phyloP scores from a whole-genome alignment of 2,888 invertebrate species.

The Tryphoninae sp. region DNA sequence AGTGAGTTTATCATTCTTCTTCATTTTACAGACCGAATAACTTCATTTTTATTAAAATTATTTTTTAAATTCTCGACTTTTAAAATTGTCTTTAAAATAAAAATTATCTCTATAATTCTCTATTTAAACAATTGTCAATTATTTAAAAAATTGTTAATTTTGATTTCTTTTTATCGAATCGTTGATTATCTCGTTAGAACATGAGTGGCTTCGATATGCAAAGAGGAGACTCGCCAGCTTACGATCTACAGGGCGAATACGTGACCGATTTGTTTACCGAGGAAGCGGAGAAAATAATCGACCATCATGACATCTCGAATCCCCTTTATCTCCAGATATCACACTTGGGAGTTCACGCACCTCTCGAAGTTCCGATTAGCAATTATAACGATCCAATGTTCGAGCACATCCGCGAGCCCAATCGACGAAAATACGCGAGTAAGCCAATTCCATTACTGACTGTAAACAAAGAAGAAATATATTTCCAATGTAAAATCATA shows the following conservation, averaged over 20 bases:
- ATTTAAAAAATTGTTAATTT: neutral
- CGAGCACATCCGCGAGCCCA: constrained; percentile 86
- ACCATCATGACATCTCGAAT: constrained; percentile 83
- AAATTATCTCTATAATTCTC: too few relatives aligned
- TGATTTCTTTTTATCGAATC: neutral
- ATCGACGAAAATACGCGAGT: constrained; percentile 90
- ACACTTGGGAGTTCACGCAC: constrained; percentile 92
- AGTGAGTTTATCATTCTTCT: constrained; percentile 62
- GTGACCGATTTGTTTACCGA: constrained; percentile 88
- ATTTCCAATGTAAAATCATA: too few relatives aligned
- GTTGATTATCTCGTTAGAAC: constrained; percentile 69
- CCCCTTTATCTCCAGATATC: constrained; percentile 92
- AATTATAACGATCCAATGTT: constrained; percentile 84
- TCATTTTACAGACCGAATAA: neutral
- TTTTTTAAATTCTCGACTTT: too few relatives aligned
- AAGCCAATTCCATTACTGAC: constrained; percentile 62
- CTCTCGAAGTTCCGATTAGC: constrained; percentile 86
- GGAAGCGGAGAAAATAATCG: constrained; percentile 86
- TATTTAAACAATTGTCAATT: too few relatives aligned
- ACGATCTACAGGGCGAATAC: constrained; percentile 83
- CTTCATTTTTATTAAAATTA: neutral
- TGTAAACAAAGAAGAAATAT: neutral
- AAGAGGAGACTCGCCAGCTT: constrained; percentile 80
- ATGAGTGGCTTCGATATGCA: constrained; percentile 82
- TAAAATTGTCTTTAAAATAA: too few relatives aligned